A percentile compares a stretch with the other conserved stretches of the same genome.
These are phyloP conservation scores for Scotopteryx bipunctaria DNA, from an alignment of 2,888 invertebrate species.

Conservation along the genomic window DNA sequence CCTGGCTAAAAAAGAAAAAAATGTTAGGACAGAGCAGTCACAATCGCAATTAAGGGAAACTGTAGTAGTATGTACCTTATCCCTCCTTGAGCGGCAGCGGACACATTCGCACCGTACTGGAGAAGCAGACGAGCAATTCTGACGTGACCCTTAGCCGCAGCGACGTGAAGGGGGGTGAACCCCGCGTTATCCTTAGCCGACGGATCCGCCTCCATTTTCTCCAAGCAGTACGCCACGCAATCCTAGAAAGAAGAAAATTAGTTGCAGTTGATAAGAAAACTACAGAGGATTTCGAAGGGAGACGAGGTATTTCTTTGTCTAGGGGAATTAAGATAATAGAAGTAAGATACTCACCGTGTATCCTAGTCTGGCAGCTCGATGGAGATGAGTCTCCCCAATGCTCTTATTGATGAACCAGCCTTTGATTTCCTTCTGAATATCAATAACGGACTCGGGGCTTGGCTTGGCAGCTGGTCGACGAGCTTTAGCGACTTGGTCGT, in stretches of 20 bases:
- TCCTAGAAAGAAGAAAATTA: conserved; percentile 83
- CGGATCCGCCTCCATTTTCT: conserved; percentile 91
- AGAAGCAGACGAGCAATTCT: conserved; percentile 93
- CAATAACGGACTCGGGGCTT: conserved; percentile 87
- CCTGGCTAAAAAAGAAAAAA: too few relatives aligned
- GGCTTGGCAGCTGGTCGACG: conserved; percentile 78
- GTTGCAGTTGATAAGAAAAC: too few relatives aligned
- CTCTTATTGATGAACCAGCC: conserved; percentile 97
- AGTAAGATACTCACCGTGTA: conserved; percentile 87
- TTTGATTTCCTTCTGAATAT: conserved; percentile 93
- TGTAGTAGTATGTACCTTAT: conserved; percentile 84
- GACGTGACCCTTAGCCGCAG: conserved; percentile 93
- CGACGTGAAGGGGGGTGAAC: conserved; percentile 96
- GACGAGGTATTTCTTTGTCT: too few relatives aligned
- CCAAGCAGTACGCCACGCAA: conserved; percentile 94
- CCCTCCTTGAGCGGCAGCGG: conserved; percentile 95
- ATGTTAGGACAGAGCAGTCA: too few relatives aligned
- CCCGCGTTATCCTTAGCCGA: conserved; percentile 96
- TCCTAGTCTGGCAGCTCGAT: conserved; percentile 94
- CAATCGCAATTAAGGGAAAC: too few relatives aligned
- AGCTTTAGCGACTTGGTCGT: conserved; percentile 73
- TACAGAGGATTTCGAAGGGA: too few relatives aligned
- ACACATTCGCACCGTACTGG: conserved; percentile 95
- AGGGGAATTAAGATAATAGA: too few relatives aligned
- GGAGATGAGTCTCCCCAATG: conserved; percentile 95